Percentiles rank a stretch among this genome's conserved stretches.
Conservation (phyloP, 2,797 vertebrate genomes). For the Anisognathus igniventris region DNA sequence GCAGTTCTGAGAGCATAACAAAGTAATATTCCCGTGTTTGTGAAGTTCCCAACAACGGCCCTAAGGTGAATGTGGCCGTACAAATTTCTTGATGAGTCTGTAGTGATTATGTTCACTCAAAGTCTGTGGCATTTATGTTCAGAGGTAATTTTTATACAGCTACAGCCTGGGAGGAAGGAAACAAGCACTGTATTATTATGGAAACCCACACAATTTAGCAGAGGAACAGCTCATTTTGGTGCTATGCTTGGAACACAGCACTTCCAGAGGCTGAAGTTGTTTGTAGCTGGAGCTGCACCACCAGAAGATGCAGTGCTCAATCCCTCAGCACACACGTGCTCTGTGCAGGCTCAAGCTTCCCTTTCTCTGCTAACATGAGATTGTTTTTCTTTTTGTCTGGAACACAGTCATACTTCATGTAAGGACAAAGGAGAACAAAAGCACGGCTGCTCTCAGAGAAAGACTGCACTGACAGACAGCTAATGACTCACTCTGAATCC, state of each 20-base stretch:
- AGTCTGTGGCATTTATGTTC: not conserved
- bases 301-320: not conserved
- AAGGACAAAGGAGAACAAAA: not conserved
- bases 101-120: not conserved
- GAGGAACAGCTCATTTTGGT: not conserved
- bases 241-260: not conserved
- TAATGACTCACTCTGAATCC: not conserved
- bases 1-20: not conserved
- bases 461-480: not conserved
- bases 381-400: not conserved
- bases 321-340: not conserved
- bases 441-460: not conserved
- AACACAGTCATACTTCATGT: not conserved
- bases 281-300: not conserved
- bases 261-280: not conserved
- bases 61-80: not conserved
- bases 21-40: rapidly evolving
- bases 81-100: not conserved
- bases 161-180: not conserved
- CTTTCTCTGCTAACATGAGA: not conserved
- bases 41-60: not conserved
- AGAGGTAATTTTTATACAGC: not conserved
- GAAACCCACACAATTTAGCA: not conserved
- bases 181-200: not conserved
- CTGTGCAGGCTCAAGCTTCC: not conserved